Conservation (phyloP, 1,140 invertebrate genomes). For the Drosophila sucinea region DNA sequence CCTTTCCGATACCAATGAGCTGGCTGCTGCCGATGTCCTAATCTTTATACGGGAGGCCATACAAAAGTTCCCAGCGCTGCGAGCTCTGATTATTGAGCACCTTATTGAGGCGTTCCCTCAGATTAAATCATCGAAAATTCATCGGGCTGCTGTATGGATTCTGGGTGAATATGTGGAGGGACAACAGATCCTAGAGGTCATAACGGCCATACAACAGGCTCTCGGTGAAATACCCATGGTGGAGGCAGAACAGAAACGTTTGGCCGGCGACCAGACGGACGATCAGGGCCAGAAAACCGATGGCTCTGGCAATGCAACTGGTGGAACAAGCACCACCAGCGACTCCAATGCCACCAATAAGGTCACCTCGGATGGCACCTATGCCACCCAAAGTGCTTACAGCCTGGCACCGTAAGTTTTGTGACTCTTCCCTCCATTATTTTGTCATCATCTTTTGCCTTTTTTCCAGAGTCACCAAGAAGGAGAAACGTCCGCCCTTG, state of each 20-base stretch:
- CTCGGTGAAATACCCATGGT: slow-evolving; percentile 95
- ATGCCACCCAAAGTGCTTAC: slow-evolving; percentile 98
- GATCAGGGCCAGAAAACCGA: slow-evolving; percentile 65
- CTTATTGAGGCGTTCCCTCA: slow-evolving; percentile 92
- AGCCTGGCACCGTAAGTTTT: slow-evolving; percentile 88
- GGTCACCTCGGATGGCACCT: slow-evolving; percentile 99
- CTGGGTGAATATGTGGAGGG: slow-evolving; percentile 96
- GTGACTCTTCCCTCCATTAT: neutral
- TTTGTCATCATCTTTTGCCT: neutral
- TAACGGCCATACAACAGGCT: slow-evolving; percentile 89
- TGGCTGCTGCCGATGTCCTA: slow-evolving; percentile 96
- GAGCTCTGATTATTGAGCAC: slow-evolving; percentile 91
- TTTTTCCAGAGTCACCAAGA: slow-evolving; percentile 84
- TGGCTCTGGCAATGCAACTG: slow-evolving; percentile 42
- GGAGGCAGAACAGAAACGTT: slow-evolving; percentile 92
- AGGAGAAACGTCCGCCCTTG: slow-evolving; percentile 90
- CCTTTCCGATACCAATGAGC: slow-evolving; percentile 96
- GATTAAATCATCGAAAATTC: slow-evolving; percentile 94
- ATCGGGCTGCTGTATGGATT: slow-evolving; percentile 98
- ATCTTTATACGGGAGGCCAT: slow-evolving; percentile 98
- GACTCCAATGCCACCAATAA: slow-evolving; percentile 59
- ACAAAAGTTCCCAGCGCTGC: slow-evolving; percentile 93
- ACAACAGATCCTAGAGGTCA: slow-evolving; percentile 91
- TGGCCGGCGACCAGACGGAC: slow-evolving; percentile 87
- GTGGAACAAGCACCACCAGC: slow-evolving; percentile 26